Conservation (phyloP, 2,113 vertebrate species). For the Lanius collurio region DNA sequence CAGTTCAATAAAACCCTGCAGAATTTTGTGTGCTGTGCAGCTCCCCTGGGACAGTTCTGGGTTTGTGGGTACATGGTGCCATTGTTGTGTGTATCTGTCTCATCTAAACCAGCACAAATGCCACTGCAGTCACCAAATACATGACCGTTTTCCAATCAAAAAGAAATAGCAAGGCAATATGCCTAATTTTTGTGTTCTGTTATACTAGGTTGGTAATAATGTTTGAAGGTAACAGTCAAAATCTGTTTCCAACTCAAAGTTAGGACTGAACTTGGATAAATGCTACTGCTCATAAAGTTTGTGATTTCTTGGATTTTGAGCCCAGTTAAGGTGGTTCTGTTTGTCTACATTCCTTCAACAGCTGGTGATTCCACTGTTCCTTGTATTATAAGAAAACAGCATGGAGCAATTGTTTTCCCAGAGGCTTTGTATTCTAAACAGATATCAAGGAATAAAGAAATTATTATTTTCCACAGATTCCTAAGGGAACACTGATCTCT, state of each 20-base stretch:
- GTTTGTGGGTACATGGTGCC: neutral
- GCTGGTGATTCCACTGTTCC: neutral
- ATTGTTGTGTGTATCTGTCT: neutral
- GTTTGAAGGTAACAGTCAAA: neutral
- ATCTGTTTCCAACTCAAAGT: neutral
- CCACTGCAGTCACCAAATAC: neutral
- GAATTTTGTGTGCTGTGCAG: neutral
- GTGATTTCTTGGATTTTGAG: neutral
- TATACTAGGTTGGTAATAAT: too few relatives aligned
- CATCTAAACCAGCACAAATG: neutral
- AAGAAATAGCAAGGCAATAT: neutral
- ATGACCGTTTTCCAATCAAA: neutral
- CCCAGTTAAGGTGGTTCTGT: neutral
- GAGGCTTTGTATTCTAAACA: neutral
- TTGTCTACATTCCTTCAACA: neutral
- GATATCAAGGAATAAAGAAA: neutral
- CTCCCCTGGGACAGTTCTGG: neutral
- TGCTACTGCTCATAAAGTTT: neutral
- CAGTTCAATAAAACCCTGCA: neutral
- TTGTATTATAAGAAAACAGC: neutral
- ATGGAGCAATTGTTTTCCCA: neutral
- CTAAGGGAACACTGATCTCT: neutral
- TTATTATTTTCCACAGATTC: neutral
- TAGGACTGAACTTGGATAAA: neutral
- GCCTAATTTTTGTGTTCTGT: neutral